Evolutionary conservation across 2,113 vertebrate species (phyloP), one percentile per base, ranked within the genome.

Genomic region (Daphoenositta chrysoptera): DNA sequence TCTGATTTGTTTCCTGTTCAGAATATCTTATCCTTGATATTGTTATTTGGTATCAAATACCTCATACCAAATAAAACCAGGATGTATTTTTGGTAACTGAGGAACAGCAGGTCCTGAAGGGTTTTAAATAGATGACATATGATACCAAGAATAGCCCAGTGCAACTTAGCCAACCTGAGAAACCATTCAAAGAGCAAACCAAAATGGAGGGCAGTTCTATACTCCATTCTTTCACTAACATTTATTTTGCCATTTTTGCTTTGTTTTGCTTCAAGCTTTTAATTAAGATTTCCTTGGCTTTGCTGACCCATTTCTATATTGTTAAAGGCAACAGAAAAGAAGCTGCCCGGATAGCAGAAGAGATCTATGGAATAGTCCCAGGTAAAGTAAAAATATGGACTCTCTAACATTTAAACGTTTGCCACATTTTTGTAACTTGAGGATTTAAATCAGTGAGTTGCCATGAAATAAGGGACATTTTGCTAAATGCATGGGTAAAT

Each of bases 291-390:
- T 98, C 97, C 54, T 97, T 98, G 97, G 98, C 98, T 96, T 96
- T 98, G 90, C 96, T 98, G 90, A 98, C 98, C 40, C 98, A 98
- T 96, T 98, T 98, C 87, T 98, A 98, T 97, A 98, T 98, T 93
- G 98, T 98, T 93, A 98, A 98, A 97, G 98, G 98, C 93, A 98
- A 98, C 94, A 98, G 98, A 94, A 98, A 98, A 97, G 98, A 98
- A 90, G 98, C 98, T 87, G 98, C 98, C 95, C 98, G 98, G 78
- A 98, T 98, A 98, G 98, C 98, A 87, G 98, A 98, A 97, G 98
- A 98, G 76, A 98, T 98, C 97, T 98, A 98, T 97, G 98, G 98
- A 97, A 96, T 98, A 97, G 94, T 98, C 66, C 96, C 98, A 98
- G 98, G 98, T 98, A 98, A 98, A 97, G 91, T 90, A 89, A 87